These are phyloP conservation scores for Sebastolobus alascanus DNA, from an alignment of 2,797 vertebrate genomes.

Conservation along the genomic window DNA sequence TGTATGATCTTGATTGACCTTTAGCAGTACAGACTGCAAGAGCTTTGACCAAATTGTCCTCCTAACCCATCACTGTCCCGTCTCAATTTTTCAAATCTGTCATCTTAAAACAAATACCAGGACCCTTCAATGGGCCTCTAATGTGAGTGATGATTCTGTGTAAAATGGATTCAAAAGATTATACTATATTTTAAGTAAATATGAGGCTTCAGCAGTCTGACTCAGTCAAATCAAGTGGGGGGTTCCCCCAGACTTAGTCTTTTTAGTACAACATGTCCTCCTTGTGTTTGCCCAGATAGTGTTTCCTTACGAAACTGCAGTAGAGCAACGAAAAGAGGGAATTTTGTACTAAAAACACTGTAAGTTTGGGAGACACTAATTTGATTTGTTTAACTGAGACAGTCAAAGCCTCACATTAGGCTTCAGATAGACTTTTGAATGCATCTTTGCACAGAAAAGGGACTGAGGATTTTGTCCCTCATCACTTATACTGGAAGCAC, in stretches of 20 bases:
- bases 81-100: not conserved
- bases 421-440: no score
- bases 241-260: not conserved
- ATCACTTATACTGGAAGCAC: no score
- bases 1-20: not conserved
- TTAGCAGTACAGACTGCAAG: not conserved
- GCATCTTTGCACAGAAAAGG: no score
- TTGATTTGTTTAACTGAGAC: not conserved
- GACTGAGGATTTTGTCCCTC: no score
- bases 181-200: no score
- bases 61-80: not conserved
- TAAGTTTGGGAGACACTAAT: not conserved
- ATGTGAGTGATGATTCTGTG: not conserved
- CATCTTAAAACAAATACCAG: not conserved
- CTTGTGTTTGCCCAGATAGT: not conserved
- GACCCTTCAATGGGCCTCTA: not conserved
- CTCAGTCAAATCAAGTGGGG: not conserved
- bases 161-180: no score
- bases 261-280: not conserved
- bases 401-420: no score
- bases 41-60: not conserved
- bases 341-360: not conserved
- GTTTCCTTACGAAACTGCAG: not conserved
- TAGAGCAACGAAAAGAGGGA: no score
- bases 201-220: no score